phyloP scores from a whole-genome alignment of 2,113 vertebrate genomes.

The Anhinga anhinga region DNA sequence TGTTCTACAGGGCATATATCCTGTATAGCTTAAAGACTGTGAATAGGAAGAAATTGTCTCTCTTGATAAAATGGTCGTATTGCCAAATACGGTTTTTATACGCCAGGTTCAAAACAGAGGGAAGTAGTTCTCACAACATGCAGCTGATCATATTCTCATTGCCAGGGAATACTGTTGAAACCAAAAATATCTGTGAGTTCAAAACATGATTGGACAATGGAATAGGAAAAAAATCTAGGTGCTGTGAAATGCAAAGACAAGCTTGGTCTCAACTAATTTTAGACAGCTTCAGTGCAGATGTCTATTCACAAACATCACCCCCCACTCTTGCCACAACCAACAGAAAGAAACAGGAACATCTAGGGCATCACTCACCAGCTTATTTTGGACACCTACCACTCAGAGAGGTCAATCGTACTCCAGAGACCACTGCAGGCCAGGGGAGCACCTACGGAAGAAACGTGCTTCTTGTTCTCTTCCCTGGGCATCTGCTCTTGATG shows the following conservation, averaged over 20 bases:
- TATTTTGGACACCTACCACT: neutral
- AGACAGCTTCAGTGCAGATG: neutral
- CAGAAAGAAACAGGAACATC: neutral
- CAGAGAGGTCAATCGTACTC: neutral
- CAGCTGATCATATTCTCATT: neutral
- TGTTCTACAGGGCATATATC: neutral
- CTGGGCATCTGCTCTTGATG: neutral
- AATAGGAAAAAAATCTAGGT: neutral
- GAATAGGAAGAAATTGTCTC: neutral
- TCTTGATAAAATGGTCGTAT: neutral
- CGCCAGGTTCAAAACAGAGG: neutral
- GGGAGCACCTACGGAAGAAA: neutral
- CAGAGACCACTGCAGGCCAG: neutral
- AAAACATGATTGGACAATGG: neutral
- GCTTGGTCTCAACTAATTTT: neutral
- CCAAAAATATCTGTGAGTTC: neutral
- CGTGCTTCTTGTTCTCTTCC: neutral
- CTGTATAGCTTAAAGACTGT: neutral
- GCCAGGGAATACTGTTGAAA: neutral
- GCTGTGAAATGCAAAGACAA: neutral
- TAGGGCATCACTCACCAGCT: neutral
- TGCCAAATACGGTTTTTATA: neutral
- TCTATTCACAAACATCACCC: neutral
- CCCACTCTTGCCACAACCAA: neutral
- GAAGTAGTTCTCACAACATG: neutral